A percentile compares a stretch with the other conserved stretches of the same genome.
Conservation (phyloP, 2,888 invertebrate species). For the Agapostemon virescens region DNA sequence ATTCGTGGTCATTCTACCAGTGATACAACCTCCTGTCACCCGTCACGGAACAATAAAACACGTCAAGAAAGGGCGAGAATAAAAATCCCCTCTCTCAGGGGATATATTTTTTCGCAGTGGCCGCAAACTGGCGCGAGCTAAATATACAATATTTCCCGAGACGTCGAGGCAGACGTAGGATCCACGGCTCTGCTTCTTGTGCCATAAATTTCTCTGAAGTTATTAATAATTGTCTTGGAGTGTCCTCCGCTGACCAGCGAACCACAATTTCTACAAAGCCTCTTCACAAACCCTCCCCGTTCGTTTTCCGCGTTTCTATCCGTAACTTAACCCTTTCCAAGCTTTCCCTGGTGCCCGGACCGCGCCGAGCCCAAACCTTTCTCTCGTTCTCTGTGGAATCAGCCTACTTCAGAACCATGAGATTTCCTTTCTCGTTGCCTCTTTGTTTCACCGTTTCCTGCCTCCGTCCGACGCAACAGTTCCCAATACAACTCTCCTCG, state of each 20-base stretch:
- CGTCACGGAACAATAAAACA: not conserved
- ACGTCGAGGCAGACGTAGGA: not conserved
- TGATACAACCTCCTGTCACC: not conserved
- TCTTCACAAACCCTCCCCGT: not conserved
- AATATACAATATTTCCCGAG: not conserved
- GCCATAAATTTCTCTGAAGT: slow-evolving; percentile 8
- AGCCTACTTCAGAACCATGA: not conserved
- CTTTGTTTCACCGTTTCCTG: slow-evolving; percentile 11
- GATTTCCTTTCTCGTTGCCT: slow-evolving; percentile 10
- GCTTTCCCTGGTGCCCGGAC: not conserved
- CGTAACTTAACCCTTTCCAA: not conserved
- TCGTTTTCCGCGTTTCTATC: not conserved
- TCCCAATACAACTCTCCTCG: not conserved
- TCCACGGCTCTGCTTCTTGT: not conserved
- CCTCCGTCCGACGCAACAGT: not conserved
- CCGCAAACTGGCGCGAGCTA: not conserved
- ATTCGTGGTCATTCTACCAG: not conserved
- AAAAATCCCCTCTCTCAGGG: not conserved
- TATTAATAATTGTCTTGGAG: slow-evolving; percentile 14
- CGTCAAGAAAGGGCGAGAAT: not conserved
- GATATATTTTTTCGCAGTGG: not conserved
- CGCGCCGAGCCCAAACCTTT: not conserved
- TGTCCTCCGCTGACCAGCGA: not conserved
- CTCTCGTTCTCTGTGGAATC: not conserved
- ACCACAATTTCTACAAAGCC: slow-evolving; percentile 2